Evolutionary conservation across 2,113 vertebrate species (phyloP).

Genomic region (Arothron firmamentum): DNA sequence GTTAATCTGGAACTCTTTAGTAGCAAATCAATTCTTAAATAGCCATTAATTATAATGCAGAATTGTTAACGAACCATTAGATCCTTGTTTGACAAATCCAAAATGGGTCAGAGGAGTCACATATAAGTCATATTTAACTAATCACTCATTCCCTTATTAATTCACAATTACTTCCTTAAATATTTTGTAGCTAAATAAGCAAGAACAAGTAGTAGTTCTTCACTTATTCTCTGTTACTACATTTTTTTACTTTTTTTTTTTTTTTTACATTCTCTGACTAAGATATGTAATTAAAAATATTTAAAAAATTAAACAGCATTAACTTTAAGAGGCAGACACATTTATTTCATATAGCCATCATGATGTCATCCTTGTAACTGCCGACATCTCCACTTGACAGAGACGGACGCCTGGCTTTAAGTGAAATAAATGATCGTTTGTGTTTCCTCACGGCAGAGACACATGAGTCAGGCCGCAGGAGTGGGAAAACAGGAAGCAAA

Average conservation of each 20-base stretch:
- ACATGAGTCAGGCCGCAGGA: slow-evolving; percentile 7
- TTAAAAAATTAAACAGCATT: no score
- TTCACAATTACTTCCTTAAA: neutral
- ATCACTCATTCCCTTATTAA: neutral
- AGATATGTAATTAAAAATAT: no score
- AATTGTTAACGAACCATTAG: neutral
- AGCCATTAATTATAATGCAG: neutral
- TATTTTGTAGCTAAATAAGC: neutral
- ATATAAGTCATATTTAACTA: neutral
- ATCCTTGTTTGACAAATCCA: neutral
- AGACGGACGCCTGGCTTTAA: neutral
- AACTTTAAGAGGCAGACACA: neutral
- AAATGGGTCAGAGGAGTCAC: neutral
- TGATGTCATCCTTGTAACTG: neutral
- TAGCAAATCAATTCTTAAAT: neutral
- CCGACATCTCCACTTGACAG: neutral
- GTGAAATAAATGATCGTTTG: slow-evolving; percentile 11
- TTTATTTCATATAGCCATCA: neutral
- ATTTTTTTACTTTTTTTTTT: no score
- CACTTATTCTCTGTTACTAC: no score
- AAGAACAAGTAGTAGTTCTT: neutral
- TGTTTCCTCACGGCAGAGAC: neutral
- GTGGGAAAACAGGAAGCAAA: slow-evolving; percentile 42
- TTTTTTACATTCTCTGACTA: no score
- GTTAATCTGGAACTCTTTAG: no score